Conservation (phyloP, 1,140 invertebrate species). For the Amphibalanus amphitrite region DNA sequence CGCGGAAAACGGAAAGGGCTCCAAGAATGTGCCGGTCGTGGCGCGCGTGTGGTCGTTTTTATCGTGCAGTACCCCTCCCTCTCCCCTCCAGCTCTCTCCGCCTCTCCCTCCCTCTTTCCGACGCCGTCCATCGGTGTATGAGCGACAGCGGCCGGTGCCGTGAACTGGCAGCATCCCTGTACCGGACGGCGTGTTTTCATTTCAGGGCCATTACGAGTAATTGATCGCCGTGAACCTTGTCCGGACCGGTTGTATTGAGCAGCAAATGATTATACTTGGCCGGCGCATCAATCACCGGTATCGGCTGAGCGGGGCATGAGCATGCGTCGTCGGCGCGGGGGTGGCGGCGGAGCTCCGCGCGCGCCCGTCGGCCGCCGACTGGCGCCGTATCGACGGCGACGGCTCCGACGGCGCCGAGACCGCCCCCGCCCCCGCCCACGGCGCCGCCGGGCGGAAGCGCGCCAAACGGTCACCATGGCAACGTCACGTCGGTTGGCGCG, state of each 20-base stretch:
- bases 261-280: neutral
- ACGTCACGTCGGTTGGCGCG: neutral
- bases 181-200: neutral
- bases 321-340: neutral
- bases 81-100: too few species aligned
- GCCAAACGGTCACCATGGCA: neutral
- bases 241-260: neutral
- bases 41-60: too few species aligned
- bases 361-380: neutral
- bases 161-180: too few species aligned
- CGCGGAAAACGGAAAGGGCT: neutral
- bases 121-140: too few species aligned
- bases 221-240: neutral
- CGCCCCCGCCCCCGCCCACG: neutral
- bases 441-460: neutral
- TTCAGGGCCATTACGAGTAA: neutral
- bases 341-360: too few species aligned
- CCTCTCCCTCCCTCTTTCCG: too few species aligned
- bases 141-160: too few species aligned
- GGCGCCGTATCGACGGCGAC: neutral
- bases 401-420: too few species aligned
- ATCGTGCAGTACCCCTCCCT: too few species aligned
- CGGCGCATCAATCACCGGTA: neutral
- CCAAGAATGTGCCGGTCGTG: neutral
- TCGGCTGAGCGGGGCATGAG: neutral